These are phyloP conservation scores for Tipula vernalis DNA, from an alignment of 2,888 invertebrate species.

Conservation along the genomic window DNA sequence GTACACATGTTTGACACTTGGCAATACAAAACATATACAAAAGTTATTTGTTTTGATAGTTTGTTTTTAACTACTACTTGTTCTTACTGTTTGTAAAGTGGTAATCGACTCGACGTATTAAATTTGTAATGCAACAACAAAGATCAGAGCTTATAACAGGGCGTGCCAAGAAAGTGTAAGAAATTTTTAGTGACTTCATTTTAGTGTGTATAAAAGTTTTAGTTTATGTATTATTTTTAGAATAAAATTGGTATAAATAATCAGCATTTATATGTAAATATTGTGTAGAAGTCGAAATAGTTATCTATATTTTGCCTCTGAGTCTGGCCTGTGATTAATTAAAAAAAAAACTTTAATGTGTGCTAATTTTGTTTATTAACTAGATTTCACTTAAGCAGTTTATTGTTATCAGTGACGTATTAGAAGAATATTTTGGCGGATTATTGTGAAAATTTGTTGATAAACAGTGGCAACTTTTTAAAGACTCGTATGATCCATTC, in stretches of 20 bases:
- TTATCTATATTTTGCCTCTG: too few relatives aligned
- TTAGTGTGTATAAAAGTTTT: background rate
- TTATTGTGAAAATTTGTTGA: too few relatives aligned
- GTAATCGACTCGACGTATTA: background rate
- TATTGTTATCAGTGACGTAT: background rate
- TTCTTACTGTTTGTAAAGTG: background rate
- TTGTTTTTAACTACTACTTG: background rate
- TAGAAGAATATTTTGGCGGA: background rate
- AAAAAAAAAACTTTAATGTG: too few relatives aligned
- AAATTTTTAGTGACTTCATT: background rate
- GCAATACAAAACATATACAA: background rate
- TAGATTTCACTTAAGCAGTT: background rate
- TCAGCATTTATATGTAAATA: too few relatives aligned
- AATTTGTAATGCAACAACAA: slow-evolving; percentile 15
- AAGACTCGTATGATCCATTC: background rate
- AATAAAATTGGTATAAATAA: background rate
- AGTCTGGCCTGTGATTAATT: too few relatives aligned
- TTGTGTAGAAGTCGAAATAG: too few relatives aligned
- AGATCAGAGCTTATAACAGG: slow-evolving; percentile 20
- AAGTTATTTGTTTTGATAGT: background rate
- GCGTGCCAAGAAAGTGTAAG: slow-evolving; percentile 21
- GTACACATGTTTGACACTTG: background rate
- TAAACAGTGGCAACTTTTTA: too few relatives aligned
- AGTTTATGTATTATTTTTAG: background rate
- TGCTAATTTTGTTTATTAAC: too few relatives aligned